These are phyloP conservation scores for Lasioglossum leucozonium DNA, from an alignment of 2,888 invertebrate genomes.

Conservation along the genomic window DNA sequence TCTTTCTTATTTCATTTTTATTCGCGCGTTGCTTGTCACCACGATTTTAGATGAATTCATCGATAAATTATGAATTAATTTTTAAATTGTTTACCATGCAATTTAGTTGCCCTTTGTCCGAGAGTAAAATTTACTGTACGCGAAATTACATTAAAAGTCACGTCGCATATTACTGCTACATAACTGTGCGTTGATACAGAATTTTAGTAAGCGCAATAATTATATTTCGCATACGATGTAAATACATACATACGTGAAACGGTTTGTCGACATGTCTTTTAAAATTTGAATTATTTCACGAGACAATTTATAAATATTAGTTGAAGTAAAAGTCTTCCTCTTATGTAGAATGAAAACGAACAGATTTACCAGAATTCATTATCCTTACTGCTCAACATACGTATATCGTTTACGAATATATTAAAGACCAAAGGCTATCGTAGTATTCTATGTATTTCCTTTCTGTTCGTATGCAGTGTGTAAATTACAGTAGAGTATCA, in stretches of 20 bases:
- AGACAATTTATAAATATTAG: neutral
- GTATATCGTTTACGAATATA: neutral
- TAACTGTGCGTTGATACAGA: neutral
- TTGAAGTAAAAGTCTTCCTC: neutral
- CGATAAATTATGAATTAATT: neutral
- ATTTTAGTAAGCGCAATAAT: neutral
- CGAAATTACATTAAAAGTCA: neutral
- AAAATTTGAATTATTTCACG: neutral
- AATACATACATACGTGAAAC: too few relatives aligned
- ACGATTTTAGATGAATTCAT: neutral
- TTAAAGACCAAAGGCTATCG: neutral
- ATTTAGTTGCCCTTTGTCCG: neutral
- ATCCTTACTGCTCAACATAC: neutral
- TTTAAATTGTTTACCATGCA: neutral
- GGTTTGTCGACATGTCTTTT: neutral
- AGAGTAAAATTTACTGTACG: neutral
- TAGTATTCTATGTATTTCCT: neutral
- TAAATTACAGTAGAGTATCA: neutral
- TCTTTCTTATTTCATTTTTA: neutral
- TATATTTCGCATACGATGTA: neutral
- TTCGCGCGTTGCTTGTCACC: neutral
- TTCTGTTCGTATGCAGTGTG: neutral
- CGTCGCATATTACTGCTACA: neutral
- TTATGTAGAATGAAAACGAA: neutral
- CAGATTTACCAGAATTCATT: neutral